Base-by-base conservation (phyloP, 2,888 invertebrate species). In the Onchidella celtica region DNA sequence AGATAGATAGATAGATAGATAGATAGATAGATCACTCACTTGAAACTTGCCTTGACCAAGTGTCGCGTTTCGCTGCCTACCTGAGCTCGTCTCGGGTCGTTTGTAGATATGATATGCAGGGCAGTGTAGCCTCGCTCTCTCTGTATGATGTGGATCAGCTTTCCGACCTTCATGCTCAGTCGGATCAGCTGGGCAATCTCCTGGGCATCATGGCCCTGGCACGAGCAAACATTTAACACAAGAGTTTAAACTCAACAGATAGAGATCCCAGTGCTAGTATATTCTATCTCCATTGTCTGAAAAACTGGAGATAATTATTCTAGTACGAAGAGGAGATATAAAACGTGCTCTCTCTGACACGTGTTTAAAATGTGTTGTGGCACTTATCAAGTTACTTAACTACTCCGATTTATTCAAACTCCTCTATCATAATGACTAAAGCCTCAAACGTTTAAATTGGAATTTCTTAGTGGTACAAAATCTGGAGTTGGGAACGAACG, bases 101-200 rank as follows among this genome's bases (percentile, higher is more conserved):
- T 83, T 55, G 88, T 87, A 36, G 87, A 87, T 81, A 88, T 89
- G 24, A 89, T 84, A 79, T 91, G 89, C 63, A 91, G 86, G 68
- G 90, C 89, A 24, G 89, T 90, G 79, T 89, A 88, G 66, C 90
- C 91, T 21, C 91, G 83, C 79, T 91, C 91, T 32, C 87, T 78
- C 83, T 91, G 91, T 24, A 91, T 83, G 40, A 85, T 85, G 55
- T 85, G 85, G 14, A 85, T 76, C 11, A 87, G 69, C 59, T 78
- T 80, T 0, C 88, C 88, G 4, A 87, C 80, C 57, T 70, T 34
- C 63, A 66, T 86, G 73, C 86, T 86, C 36, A 86, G 76, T 17
- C 34, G 59, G 24, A 87, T 80, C 0, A 66, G 0, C 11, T n/a
- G 17, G 29, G 77, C 63, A 27, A 77, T 65, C 3, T 68, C 47